Percentiles rank a stretch among this genome's conserved stretches.
Conservation (phyloP, 2,797 vertebrate species). For the Gymnothorax reevesii region DNA sequence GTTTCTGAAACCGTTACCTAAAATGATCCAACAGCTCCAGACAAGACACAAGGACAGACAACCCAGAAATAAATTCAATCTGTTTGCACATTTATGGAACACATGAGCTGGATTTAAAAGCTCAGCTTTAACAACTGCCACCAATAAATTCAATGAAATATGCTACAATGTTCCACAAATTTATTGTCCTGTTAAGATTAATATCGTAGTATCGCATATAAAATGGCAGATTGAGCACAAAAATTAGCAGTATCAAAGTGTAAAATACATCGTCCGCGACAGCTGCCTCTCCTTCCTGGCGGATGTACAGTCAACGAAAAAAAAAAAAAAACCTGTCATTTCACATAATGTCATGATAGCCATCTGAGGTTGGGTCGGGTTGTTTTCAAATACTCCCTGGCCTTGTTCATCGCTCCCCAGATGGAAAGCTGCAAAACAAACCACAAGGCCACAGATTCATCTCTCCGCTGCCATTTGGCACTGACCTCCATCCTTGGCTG, state of each 20-base stretch:
- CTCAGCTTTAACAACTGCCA: not conserved
- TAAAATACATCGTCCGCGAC: not conserved
- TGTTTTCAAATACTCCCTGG: constrained; percentile 2
- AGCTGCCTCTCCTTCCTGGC: not conserved
- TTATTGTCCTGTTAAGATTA: not conserved
- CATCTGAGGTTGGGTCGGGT: not conserved
- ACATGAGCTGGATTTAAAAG: not conserved
- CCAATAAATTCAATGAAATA: not conserved
- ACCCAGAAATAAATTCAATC: constrained; percentile 6
- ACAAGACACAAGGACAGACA: not conserved
- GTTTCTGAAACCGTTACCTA: not conserved
- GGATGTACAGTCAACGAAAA: not conserved
- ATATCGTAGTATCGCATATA: not conserved
- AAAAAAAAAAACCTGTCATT: constrained; percentile 4
- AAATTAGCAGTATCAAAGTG: no score
- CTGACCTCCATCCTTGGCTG: not conserved
- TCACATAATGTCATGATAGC: not conserved
- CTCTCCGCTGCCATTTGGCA: constrained; percentile 10
- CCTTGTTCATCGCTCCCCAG: constrained; percentile 12
- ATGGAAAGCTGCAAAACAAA: constrained; percentile 19
- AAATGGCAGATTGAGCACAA: not conserved
- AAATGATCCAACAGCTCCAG: not conserved
- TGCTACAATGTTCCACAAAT: not conserved
- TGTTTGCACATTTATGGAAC: not conserved
- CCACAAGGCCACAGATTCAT: not conserved